A percentile compares a stretch with the other conserved stretches of the same genome.
These are phyloP conservation scores for Lathamus discolor DNA, from an alignment of 2,113 vertebrate species.

Conservation along the genomic window DNA sequence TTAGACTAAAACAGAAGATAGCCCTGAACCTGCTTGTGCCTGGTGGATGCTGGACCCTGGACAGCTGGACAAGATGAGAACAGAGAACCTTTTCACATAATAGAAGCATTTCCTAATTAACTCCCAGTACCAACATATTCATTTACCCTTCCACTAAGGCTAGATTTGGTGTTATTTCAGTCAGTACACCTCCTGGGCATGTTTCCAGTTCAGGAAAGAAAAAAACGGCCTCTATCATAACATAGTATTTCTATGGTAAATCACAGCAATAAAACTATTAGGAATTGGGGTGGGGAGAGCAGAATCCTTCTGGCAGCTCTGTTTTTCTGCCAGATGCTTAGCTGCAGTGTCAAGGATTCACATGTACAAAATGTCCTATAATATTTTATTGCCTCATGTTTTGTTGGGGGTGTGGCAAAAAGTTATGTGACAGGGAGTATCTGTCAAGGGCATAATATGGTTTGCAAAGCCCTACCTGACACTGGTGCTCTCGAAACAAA, in stretches of 20 bases:
- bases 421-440: neutral
- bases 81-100: neutral
- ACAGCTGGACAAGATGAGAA: neutral
- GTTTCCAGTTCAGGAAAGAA: neutral
- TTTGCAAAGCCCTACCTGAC: neutral
- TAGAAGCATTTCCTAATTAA: neutral
- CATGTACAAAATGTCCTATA: neutral
- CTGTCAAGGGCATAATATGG: neutral
- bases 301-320: neutral
- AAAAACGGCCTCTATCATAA: neutral
- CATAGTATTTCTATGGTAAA: neutral
- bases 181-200: rapidly evolving
- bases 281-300: neutral
- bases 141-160: neutral
- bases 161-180: neutral
- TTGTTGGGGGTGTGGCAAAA: neutral
- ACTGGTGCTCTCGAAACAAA: neutral
- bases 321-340: neutral
- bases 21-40: neutral
- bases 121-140: neutral
- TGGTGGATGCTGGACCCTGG: neutral
- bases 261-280: neutral
- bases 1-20: neutral
- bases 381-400: neutral
- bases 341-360: neutral